A percentile compares a stretch with the other conserved stretches of the same genome.
Evolutionary conservation across 2,113 vertebrate species (phyloP).

Genomic region (Charina bottae): DNA sequence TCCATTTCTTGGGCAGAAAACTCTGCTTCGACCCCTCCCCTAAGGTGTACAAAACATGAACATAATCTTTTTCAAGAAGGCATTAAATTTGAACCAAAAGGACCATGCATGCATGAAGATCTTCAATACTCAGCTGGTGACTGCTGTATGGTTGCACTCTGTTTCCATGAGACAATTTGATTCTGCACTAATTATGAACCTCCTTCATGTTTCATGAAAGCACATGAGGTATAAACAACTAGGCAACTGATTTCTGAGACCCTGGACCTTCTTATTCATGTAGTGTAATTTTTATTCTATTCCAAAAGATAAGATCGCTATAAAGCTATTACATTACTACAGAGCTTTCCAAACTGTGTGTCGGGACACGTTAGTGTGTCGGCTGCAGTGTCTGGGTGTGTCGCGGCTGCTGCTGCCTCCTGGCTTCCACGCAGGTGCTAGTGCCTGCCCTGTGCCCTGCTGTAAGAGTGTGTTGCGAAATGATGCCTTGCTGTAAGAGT

Average conservation of each 20-base stretch:
- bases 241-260: accelerated
- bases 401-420: no score
- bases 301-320: constrained; percentile 14
- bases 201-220: background rate
- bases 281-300: constrained; percentile 27
- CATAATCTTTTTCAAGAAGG: constrained; percentile 74
- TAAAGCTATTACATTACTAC: background rate
- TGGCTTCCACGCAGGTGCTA: no score
- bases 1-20: constrained; percentile 87
- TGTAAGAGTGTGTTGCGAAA: no score
- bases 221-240: constrained; percentile 10
- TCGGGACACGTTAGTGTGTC: no score
- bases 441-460: no score
- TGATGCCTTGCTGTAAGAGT: no score
- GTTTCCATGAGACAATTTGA: background rate
- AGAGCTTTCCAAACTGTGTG: no score
- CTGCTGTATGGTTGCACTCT: constrained; percentile 28
- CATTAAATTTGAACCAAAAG: constrained; percentile 66
- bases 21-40: constrained; percentile 75
- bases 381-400: no score
- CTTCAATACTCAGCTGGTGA: constrained; percentile 27
- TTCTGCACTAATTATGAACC: background rate
- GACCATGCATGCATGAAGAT: constrained; percentile 52
- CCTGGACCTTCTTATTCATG: background rate
- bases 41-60: constrained; percentile 75